Evolutionary conservation across 2,888 invertebrate species (phyloP).

Genomic region (Pyralis farinalis): DNA sequence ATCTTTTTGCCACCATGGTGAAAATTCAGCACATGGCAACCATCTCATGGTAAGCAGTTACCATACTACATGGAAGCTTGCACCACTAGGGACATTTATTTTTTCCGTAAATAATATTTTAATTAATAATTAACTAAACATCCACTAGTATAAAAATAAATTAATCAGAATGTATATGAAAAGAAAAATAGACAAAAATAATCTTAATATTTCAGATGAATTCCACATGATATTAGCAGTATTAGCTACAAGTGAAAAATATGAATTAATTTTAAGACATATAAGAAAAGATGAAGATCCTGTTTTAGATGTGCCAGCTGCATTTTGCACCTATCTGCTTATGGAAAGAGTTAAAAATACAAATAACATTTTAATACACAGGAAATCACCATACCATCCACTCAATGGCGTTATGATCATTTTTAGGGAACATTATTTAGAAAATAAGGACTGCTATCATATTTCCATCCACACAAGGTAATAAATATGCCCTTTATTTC

Average conservation of each 20-base stretch:
- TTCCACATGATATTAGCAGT: conserved; percentile 36
- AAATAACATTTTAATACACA: conserved; percentile 41
- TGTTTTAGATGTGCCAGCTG: conserved; percentile 26
- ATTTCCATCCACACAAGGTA: conserved; percentile 54
- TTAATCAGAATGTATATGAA: no score
- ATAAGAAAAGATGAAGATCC: conserved; percentile 26
- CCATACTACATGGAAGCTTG: no score
- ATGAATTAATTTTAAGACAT: conserved; percentile 41
- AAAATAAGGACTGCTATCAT: conserved; percentile 14
- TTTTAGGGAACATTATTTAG: conserved; percentile 21
- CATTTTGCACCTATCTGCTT: conserved; percentile 41
- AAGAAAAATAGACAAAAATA: no score
- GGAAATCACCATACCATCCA: conserved; percentile 46
- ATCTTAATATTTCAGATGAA: conserved; percentile 28
- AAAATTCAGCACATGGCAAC: no score
- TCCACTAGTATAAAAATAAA: no score
- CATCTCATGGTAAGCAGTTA: no score
- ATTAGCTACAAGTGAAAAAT: conserved; percentile 43
- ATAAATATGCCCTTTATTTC: no score
- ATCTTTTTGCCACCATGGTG: no score
- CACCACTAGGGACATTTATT: no score
- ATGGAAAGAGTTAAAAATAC: conserved; percentile 39
- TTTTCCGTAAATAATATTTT: no score
- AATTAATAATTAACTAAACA: no score
- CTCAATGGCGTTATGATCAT: conserved; percentile 53